These are phyloP conservation scores for Limanda limanda DNA, from an alignment of 2,113 vertebrate species.

Conservation along the genomic window DNA sequence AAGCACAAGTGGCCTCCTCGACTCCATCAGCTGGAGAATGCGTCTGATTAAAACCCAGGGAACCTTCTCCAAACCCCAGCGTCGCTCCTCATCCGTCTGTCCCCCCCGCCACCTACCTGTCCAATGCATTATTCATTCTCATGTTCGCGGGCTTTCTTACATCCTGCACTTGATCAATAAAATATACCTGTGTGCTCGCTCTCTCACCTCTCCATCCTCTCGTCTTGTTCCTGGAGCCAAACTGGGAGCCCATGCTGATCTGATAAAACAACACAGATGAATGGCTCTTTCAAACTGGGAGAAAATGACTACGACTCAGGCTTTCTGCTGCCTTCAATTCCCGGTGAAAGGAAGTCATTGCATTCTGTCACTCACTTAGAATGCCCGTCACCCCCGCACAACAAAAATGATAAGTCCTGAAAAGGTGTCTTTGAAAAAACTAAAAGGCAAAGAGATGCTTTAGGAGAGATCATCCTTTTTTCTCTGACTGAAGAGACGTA, in stretches of 20 bases:
- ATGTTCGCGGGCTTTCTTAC: constrained; percentile 67
- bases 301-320: constrained; percentile 48
- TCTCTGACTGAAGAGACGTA: no score
- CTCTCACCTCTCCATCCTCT: constrained; percentile 58
- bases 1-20: neutral
- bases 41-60: constrained; percentile 3
- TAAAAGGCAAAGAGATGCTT: no score
- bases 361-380: constrained; percentile 8
- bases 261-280: constrained; percentile 60
- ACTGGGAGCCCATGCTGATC: constrained; percentile 36
- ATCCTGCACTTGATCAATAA: constrained; percentile 78
- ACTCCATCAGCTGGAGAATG: constrained; percentile 20
- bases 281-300: constrained; percentile 32
- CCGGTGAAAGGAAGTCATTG: constrained; percentile 1
- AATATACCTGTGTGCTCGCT: constrained; percentile 73
- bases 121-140: constrained; percentile 76
- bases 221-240: constrained; percentile 38
- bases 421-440: neutral
- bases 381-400: neutral
- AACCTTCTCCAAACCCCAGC: constrained; percentile 15
- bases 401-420: neutral
- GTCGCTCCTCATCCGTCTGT: constrained; percentile 17
- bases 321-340: constrained; percentile 34
- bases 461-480: no score
- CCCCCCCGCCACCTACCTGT: neutral